Evolutionary conservation across 2,888 invertebrate species (phyloP).

Genomic region (Plagodis pulveraria): DNA sequence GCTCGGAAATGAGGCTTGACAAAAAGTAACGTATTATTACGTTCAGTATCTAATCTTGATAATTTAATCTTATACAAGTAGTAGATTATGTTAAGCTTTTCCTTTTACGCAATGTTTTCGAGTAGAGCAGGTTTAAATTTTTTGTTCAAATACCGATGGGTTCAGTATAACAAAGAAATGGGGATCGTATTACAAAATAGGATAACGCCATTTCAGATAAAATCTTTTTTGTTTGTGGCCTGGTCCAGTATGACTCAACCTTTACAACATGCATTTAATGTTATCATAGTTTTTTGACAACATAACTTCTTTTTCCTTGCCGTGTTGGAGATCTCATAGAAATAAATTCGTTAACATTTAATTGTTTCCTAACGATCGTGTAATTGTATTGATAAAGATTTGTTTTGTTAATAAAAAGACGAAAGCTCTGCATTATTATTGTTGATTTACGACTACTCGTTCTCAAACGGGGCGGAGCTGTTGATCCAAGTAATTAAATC

Average conservation of each 20-base stretch:
- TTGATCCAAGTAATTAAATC: constrained; percentile 75
- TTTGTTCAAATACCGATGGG: constrained; percentile 17
- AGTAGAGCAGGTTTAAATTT: constrained; percentile 14
- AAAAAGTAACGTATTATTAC: too few species aligned
- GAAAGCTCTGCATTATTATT: constrained; percentile 68
- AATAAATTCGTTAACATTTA: constrained; percentile 61
- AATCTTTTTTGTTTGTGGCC: constrained; percentile 37
- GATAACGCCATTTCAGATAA: constrained; percentile 59
- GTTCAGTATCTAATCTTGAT: too few species aligned
- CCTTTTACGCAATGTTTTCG: constrained; percentile 4
- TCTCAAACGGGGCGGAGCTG: constrained; percentile 67
- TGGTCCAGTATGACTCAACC: constrained; percentile 34
- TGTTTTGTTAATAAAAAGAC: constrained; percentile 71
- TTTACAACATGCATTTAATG: constrained; percentile 9
- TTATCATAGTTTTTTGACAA: constrained; percentile 18
- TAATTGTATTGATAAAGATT: constrained; percentile 80
- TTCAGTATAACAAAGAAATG: constrained; percentile 48
- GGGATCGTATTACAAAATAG: constrained; percentile 65
- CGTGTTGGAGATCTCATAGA: constrained; percentile 42
- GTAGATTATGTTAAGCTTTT: too few species aligned
- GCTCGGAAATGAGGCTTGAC: too few species aligned
- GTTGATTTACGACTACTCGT: constrained; percentile 72
- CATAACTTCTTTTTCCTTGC: constrained; percentile 16
- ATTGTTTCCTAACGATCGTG: constrained; percentile 74
- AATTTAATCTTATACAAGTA: too few species aligned